Evolutionary conservation across 2,888 invertebrate genomes (phyloP).

Genomic region (Drosophila basisetae): DNA sequence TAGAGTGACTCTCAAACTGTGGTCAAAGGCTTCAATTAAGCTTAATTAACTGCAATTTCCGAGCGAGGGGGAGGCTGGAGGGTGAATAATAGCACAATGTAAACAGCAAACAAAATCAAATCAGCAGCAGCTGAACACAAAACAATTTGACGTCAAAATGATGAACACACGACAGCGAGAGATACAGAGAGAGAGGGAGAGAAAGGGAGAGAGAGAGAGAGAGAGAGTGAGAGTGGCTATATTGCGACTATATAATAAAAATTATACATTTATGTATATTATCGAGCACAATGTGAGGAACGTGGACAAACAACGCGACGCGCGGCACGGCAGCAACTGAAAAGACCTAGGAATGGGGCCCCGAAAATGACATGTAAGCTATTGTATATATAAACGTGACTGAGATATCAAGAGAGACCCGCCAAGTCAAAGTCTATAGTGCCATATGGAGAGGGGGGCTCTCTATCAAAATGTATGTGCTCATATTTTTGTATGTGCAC

Average conservation of each 20-base stretch:
- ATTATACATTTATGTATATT: slow-evolving; percentile 8
- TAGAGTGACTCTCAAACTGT: slow-evolving; percentile 61
- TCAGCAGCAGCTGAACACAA: slow-evolving; percentile 27
- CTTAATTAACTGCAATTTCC: slow-evolving; percentile 76
- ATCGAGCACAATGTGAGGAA: slow-evolving; percentile 28
- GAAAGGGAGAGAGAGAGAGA: background rate
- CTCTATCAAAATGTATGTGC: slow-evolving; percentile 36
- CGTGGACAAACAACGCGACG: slow-evolving; percentile 62
- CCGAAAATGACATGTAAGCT: slow-evolving; percentile 42
- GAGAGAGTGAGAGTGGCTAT: background rate
- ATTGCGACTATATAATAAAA: slow-evolving; percentile 33
- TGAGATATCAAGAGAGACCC: slow-evolving; percentile 25
- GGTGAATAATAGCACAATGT: slow-evolving; percentile 10
- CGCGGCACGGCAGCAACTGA: slow-evolving; percentile 64
- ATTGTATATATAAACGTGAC: slow-evolving; percentile 14
- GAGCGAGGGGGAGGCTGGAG: background rate
- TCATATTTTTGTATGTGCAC: slow-evolving; percentile 55
- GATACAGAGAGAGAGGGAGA: background rate
- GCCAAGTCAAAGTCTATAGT: slow-evolving; percentile 49
- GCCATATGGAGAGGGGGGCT: slow-evolving; percentile 44
- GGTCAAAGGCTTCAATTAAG: slow-evolving; percentile 63
- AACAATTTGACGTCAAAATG: slow-evolving; percentile 33
- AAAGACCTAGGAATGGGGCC: slow-evolving; percentile 52
- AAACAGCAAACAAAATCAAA: slow-evolving; percentile 36
- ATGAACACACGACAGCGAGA: background rate